Evolutionary conservation across 2,797 vertebrate species (phyloP).

Genomic region (Varecia variegata): DNA sequence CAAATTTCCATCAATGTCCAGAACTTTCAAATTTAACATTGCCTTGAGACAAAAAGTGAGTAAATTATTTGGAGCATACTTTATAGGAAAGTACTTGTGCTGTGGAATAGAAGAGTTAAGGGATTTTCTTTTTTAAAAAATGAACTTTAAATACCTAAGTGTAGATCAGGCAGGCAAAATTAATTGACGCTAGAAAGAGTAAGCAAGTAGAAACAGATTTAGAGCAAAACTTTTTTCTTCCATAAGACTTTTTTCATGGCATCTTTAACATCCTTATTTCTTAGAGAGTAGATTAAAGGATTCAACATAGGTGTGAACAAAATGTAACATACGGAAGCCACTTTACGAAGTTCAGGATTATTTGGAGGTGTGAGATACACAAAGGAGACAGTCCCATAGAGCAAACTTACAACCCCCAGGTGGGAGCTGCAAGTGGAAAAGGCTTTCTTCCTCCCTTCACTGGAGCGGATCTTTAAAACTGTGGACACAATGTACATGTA

Average conservation of each 20-base stretch:
- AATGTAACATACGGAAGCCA: conserved; percentile 61
- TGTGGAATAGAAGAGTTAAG: neutral
- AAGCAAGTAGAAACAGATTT: neutral
- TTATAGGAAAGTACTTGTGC: neutral
- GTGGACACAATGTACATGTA: conserved; percentile 67
- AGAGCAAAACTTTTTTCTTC: conserved; percentile 42
- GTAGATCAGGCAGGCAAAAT: neutral
- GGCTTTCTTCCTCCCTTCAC: conserved; percentile 68
- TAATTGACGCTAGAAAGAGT: neutral
- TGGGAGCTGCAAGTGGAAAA: conserved; percentile 78
- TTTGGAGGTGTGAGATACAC: conserved; percentile 64
- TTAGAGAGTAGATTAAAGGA: conserved; percentile 68
- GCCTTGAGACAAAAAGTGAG: neutral
- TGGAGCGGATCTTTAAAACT: conserved; percentile 68
- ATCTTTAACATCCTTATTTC: conserved; percentile 74
- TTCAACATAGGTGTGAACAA: conserved; percentile 71
- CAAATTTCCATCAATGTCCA: neutral
- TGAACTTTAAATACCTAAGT: neutral
- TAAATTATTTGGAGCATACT: neutral
- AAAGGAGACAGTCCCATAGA: conserved; percentile 63
- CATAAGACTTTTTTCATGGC: conserved; percentile 60
- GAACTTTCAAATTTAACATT: neutral
- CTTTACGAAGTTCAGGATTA: conserved; percentile 58
- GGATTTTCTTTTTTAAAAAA: neutral
- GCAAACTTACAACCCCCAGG: conserved; percentile 67